These are phyloP conservation scores for Acipenser transmontanus DNA, from an alignment of 2,797 vertebrate species.

Conservation along the genomic window DNA sequence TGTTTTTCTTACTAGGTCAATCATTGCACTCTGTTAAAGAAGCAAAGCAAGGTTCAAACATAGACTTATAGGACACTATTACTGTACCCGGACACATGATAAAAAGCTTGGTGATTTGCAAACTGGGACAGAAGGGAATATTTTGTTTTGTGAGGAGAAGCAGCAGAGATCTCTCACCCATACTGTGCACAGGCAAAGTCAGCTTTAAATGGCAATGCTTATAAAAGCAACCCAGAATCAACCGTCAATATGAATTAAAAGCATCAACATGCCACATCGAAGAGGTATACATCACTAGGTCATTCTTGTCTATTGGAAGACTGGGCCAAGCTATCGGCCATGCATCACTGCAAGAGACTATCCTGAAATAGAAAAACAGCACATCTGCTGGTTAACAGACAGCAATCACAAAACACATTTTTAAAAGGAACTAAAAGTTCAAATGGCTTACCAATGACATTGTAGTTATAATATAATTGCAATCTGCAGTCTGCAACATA, in stretches of 20 bases:
- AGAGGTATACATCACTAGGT: neutral
- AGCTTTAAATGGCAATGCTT: no score
- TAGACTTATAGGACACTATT: neutral
- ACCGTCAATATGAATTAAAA: neutral
- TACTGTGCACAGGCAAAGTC: no score
- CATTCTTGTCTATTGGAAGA: neutral
- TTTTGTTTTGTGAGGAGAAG: no score
- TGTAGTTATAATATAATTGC: no score
- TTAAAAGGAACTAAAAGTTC: no score
- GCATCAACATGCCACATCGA: neutral
- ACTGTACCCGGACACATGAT: neutral
- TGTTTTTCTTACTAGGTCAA: conserved; percentile 9
- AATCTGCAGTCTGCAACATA: no score
- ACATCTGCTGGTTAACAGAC: neutral
- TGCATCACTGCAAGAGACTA: neutral
- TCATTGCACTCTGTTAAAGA: conserved; percentile 1
- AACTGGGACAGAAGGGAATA: neutral
- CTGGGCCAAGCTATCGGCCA: neutral
- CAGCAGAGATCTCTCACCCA: no score
- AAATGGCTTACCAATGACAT: no score
- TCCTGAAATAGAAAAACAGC: neutral
- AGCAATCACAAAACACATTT: no score
- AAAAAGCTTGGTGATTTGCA: neutral
- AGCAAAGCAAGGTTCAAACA: neutral
- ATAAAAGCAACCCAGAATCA: no score